phyloP scores from a whole-genome alignment of 2,888 invertebrate genomes.

The Dendrolimus houi region DNA sequence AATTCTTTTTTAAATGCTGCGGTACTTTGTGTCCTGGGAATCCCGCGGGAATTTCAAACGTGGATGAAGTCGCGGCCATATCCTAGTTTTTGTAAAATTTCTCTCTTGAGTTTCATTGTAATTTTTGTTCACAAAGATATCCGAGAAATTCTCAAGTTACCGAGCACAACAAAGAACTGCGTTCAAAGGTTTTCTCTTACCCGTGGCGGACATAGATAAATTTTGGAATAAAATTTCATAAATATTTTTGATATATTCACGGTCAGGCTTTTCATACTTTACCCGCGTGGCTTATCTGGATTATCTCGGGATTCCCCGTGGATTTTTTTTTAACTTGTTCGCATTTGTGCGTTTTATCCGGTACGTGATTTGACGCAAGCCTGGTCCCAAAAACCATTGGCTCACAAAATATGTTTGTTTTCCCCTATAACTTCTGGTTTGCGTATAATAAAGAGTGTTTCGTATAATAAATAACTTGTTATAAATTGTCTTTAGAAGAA shows the following conservation, averaged over 20 bases:
- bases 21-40: too few species aligned
- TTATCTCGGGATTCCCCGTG: conserved; percentile 57
- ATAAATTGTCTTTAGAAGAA: too few species aligned
- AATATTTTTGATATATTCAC: conserved; percentile 71
- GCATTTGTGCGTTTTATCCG: conserved; percentile 53
- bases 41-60: too few species aligned
- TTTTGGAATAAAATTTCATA: conserved; percentile 58
- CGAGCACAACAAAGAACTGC: conserved; percentile 9
- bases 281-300: conserved; percentile 70
- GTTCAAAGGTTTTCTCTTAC: conserved; percentile 11
- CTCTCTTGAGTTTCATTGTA: conserved; percentile 4
- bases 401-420: conserved; percentile 52
- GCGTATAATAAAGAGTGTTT: background rate
- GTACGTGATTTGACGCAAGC: conserved; percentile 42
- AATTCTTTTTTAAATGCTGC: too few species aligned
- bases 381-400: conserved; percentile 20
- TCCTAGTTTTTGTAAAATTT: background rate
- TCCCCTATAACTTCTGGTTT: conserved; percentile 20
- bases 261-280: conserved; percentile 67
- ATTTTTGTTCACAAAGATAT: conserved; percentile 11
- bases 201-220: conserved; percentile 38
- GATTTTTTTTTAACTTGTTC: conserved; percentile 63
- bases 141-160: conserved; percentile 9
- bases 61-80: too few species aligned
- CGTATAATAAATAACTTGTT: too few species aligned